Conservation (phyloP, 2,888 invertebrate genomes). For the Phasia obesa region DNA sequence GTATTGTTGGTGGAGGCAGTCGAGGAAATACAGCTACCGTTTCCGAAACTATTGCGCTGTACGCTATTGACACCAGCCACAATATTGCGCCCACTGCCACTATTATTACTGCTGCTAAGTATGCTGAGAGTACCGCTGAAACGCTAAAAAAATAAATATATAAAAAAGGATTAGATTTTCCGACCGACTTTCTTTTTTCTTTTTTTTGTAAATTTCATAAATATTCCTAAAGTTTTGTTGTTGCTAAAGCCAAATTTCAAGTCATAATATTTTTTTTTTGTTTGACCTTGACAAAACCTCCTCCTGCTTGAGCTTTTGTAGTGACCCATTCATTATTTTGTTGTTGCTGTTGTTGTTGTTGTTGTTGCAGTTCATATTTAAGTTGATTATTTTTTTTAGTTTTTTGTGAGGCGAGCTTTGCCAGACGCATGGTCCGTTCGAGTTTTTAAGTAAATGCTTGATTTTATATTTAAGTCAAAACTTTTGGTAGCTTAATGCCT, state of each 20-base stretch:
- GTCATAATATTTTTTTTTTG: background rate
- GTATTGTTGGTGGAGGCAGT: slow-evolving; percentile 66
- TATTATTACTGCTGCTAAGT: slow-evolving; percentile 71
- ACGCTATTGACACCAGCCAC: slow-evolving; percentile 63
- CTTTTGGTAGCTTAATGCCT: background rate
- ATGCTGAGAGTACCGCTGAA: slow-evolving; percentile 73
- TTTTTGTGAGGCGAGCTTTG: slow-evolving; percentile 79
- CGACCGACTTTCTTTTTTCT: background rate
- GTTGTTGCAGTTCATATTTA: slow-evolving; percentile 74
- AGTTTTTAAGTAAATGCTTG: background rate
- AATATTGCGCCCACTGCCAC: slow-evolving; percentile 74
- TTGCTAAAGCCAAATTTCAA: slow-evolving; percentile 6
- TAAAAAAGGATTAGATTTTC: background rate
- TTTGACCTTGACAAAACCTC: slow-evolving; percentile 70
- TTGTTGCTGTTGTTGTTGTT: slow-evolving; percentile 62
- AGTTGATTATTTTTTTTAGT: slow-evolving; percentile 77
- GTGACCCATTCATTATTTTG: slow-evolving; percentile 55
- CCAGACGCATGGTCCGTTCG: slow-evolving; percentile 79
- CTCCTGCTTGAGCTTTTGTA: slow-evolving; percentile 63
- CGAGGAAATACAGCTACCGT: slow-evolving; percentile 72
- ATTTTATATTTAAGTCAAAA: background rate
- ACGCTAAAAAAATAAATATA: slow-evolving; percentile 72
- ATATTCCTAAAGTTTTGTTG: slow-evolving; percentile 1
- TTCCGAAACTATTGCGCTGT: slow-evolving; percentile 72
- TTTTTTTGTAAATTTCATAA: background rate